Evolutionary conservation across 92 coral and sea anemone genomes (phyloP).

Genomic region (Ricordea florida): DNA sequence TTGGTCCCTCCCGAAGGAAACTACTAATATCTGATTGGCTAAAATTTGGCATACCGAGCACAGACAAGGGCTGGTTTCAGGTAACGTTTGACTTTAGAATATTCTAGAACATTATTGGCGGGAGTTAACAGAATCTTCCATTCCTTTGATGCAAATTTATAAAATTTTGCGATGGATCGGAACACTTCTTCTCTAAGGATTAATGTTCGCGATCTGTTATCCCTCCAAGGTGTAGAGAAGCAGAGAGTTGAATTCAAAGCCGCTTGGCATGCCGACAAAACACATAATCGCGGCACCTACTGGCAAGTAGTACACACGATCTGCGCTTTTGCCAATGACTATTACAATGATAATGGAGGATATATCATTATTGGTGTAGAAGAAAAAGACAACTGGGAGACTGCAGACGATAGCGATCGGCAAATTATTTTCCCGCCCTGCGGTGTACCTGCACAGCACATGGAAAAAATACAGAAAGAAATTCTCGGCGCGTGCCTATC

Average conservation of each 20-base stretch:
- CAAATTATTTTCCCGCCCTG: slow-evolving; percentile 63
- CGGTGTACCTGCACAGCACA: slow-evolving; percentile 37
- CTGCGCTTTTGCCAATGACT: slow-evolving; percentile 81
- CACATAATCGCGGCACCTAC: slow-evolving; percentile 48
- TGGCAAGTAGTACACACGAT: slow-evolving; percentile 72
- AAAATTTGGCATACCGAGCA: too few relatives aligned
- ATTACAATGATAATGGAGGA: slow-evolving; percentile 79
- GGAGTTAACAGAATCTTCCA: too few relatives aligned
- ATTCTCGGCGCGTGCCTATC: slow-evolving; percentile 63
- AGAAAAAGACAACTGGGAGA: slow-evolving; percentile 51
- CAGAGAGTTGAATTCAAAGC: slow-evolving; percentile 70
- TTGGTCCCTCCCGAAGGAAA: too few relatives aligned
- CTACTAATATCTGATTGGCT: too few relatives aligned
- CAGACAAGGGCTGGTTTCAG: too few relatives aligned
- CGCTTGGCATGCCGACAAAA: slow-evolving; percentile 53
- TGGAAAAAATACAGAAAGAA: slow-evolving; percentile 68
- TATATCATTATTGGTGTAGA: slow-evolving; percentile 73
- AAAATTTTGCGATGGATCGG: not conserved
- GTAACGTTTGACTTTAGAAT: too few relatives aligned
- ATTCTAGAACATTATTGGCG: too few relatives aligned
- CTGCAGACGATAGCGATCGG: slow-evolving; percentile 16
- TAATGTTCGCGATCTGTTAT: slow-evolving; percentile 42
- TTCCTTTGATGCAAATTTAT: too few relatives aligned
- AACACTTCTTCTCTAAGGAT: slow-evolving; percentile 48
- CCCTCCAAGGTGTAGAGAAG: slow-evolving; percentile 65